phyloP scores from a whole-genome alignment of 2,888 invertebrate species.

The Doris montereyensis region DNA sequence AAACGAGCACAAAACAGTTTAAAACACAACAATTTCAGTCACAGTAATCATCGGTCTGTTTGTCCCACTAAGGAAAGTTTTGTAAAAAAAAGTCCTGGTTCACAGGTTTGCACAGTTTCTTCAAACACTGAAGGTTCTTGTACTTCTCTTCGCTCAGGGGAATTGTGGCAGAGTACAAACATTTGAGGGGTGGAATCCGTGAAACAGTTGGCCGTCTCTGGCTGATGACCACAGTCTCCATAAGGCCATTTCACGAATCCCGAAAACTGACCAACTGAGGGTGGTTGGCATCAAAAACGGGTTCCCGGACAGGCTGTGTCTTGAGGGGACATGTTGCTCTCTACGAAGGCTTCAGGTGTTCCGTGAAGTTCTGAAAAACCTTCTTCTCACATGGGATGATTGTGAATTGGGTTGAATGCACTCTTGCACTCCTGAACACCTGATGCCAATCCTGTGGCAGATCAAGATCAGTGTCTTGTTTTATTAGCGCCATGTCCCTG shows the following conservation, averaged over 20 bases:
- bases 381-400: background rate
- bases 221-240: background rate
- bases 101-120: background rate
- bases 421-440: background rate
- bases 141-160: background rate
- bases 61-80: no score
- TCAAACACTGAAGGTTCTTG: background rate
- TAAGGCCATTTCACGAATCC: background rate
- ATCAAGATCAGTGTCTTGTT: background rate
- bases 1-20: no score
- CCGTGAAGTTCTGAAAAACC: background rate
- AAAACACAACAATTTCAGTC: no score
- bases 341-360: background rate
- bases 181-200: background rate
- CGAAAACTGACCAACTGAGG: background rate
- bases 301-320: background rate
- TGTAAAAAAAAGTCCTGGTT: background rate
- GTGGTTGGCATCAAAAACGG: background rate
- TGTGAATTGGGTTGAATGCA: background rate
- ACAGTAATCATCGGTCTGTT: no score
- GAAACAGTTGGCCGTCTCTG: background rate
- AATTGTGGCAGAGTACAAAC: background rate
- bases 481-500: background rate
- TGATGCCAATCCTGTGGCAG: background rate
- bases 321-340: background rate